These are phyloP conservation scores for Pluvianellus socialis DNA, from an alignment of 2,113 vertebrate species.

Conservation along the genomic window DNA sequence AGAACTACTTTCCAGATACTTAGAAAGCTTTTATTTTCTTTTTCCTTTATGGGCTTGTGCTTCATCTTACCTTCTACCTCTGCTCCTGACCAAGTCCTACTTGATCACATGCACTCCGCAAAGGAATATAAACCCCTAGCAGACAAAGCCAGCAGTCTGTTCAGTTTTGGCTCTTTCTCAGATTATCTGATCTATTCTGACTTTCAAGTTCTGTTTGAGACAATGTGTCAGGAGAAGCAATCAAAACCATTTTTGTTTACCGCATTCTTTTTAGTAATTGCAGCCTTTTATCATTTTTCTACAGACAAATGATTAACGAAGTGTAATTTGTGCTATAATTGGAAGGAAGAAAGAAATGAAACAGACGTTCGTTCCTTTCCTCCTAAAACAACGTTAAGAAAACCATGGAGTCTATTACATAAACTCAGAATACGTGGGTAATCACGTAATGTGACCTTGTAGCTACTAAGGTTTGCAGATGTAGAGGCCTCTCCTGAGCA, in stretches of 20 bases:
- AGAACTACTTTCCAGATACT: background rate
- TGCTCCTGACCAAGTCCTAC: background rate
- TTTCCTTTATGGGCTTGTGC: background rate
- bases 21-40: background rate
- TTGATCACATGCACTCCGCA: background rate
- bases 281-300: slow-evolving; percentile 9
- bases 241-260: slow-evolving; percentile 16
- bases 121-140: background rate
- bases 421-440: background rate
- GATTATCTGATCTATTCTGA: background rate
- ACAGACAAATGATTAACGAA: background rate
- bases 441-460: background rate
- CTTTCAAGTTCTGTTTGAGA: background rate
- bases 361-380: background rate
- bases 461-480: background rate
- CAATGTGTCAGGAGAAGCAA: background rate
- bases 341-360: slow-evolving; percentile 13
- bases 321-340: background rate
- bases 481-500: background rate
- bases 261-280: background rate
- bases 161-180: background rate
- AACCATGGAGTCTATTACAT: background rate
- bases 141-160: background rate
- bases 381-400: background rate
- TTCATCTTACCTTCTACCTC: background rate